Percentiles rank a stretch among this genome's conserved stretches.
These are phyloP conservation scores for Anguilla rostrata DNA, from an alignment of 2,113 vertebrate genomes.

Conservation along the genomic window DNA sequence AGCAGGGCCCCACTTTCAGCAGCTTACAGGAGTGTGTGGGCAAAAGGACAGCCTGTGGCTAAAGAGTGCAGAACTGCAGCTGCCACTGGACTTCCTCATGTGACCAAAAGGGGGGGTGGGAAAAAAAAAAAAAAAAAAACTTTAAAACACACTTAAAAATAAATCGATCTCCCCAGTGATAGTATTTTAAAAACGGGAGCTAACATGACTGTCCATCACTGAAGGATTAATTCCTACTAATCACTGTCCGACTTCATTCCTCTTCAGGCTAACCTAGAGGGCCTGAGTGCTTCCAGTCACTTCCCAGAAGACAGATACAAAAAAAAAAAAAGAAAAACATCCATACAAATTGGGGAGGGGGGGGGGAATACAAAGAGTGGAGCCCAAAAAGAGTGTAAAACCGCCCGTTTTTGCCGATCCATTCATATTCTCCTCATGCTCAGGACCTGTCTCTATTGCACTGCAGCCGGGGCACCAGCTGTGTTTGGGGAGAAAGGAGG, in stretches of 20 bases:
- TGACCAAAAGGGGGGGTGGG: not conserved
- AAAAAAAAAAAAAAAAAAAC: not conserved
- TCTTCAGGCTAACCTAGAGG: not conserved
- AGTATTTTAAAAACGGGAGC: not conserved
- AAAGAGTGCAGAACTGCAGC: not conserved
- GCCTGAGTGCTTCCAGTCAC: not conserved
- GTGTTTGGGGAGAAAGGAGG: slow-evolving; percentile 35
- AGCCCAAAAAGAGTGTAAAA: slow-evolving; percentile 6
- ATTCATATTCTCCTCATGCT: slow-evolving; percentile 47
- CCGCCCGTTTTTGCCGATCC: slow-evolving; percentile 2
- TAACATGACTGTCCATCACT: not conserved
- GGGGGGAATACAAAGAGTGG: not conserved
- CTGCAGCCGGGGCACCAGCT: slow-evolving; percentile 36
- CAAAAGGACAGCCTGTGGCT: not conserved
- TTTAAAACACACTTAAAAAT: not conserved
- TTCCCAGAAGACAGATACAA: not conserved
- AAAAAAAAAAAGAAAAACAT: not conserved
- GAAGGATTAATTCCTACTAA: not conserved
- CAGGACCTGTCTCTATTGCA: slow-evolving; percentile 25
- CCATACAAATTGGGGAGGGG: not conserved
- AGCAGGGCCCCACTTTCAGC: not conserved
- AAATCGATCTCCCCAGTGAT: not conserved
- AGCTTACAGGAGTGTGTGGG: not conserved
- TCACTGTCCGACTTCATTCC: not conserved
- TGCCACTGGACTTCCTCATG: not conserved